Evolutionary conservation across 1,140 invertebrate species (phyloP).

Genomic region (Hestina assimilis): DNA sequence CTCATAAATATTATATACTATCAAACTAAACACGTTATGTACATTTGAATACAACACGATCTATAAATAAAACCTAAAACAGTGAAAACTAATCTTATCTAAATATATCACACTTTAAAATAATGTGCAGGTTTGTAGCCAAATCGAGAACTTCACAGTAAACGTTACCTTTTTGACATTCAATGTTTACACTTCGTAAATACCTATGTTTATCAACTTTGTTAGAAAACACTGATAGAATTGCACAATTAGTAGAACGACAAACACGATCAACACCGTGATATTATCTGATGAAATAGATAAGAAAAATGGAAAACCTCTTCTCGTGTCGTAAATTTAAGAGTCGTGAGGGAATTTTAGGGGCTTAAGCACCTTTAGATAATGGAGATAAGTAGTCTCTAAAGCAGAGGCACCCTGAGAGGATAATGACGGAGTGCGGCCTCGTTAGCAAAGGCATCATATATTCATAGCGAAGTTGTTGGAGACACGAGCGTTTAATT

Average conservation of each 20-base stretch:
- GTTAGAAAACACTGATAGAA: conserved; percentile 19
- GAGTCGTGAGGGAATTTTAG: conserved; percentile 64
- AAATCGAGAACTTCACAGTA: too few relatives aligned
- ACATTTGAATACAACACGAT: too few relatives aligned
- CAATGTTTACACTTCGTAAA: too few relatives aligned
- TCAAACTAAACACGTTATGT: too few relatives aligned
- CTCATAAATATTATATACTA: too few relatives aligned
- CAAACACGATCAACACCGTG: conserved; percentile 42
- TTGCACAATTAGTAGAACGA: conserved; percentile 52
- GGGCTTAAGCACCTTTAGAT: conserved; percentile 74
- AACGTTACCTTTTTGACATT: too few relatives aligned
- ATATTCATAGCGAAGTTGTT: conserved; percentile 16
- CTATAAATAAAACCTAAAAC: too few relatives aligned
- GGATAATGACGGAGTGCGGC: conserved; percentile 40
- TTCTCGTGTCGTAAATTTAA: conserved; percentile 71
- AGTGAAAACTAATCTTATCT: background rate
- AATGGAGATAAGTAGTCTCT: conserved; percentile 69
- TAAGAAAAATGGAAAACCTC: conserved; percentile 62
- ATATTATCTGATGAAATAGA: conserved; percentile 73
- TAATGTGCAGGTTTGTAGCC: too few relatives aligned
- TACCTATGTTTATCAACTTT: too few relatives aligned
- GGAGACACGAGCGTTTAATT: background rate
- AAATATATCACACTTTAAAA: background rate
- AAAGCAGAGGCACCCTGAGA: conserved; percentile 45
- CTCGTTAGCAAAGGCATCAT: conserved; percentile 20